Evolutionary conservation across 2,797 vertebrate species (phyloP).

Genomic region (Chiloscyllium punctatum): DNA sequence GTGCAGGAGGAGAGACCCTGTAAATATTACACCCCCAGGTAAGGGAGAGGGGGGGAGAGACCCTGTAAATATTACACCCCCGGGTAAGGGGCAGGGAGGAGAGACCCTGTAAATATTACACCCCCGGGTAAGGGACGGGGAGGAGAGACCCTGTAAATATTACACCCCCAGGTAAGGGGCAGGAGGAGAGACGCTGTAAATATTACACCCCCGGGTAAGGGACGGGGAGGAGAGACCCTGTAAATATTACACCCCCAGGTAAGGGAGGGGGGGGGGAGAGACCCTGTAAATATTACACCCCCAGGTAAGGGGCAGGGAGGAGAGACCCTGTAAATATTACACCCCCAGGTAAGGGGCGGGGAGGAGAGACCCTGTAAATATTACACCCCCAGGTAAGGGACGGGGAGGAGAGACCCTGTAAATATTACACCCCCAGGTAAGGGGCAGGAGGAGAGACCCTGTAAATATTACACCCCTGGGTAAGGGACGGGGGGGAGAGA

Average conservation of each 20-base stretch:
- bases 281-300: conserved; percentile 54
- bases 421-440: conserved; percentile 54
- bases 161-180: conserved; percentile 75
- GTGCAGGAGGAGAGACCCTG: too few species aligned
- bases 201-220: conserved; percentile 76
- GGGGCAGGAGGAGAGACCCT: neutral
- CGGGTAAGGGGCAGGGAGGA: conserved; percentile 58
- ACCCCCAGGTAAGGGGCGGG: too few species aligned
- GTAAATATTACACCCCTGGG: conserved; percentile 60
- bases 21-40: neutral
- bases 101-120: conserved; percentile 55
- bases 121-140: conserved; percentile 48
- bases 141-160: too few species aligned
- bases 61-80: neutral
- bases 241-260: too few species aligned
- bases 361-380: too few species aligned
- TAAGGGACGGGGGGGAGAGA: too few species aligned
- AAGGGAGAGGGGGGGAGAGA: too few species aligned
- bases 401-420: neutral
- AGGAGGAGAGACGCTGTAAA: conserved; percentile 5
- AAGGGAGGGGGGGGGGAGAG: conserved; percentile 58
- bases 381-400: neutral
- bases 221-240: too few species aligned
- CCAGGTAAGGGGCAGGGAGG: too few species aligned
- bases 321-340: too few species aligned